Percentiles rank a stretch among this genome's conserved stretches.
Evolutionary conservation across 2,113 vertebrate species (phyloP).

Genomic region (Excalfactoria chinensis): DNA sequence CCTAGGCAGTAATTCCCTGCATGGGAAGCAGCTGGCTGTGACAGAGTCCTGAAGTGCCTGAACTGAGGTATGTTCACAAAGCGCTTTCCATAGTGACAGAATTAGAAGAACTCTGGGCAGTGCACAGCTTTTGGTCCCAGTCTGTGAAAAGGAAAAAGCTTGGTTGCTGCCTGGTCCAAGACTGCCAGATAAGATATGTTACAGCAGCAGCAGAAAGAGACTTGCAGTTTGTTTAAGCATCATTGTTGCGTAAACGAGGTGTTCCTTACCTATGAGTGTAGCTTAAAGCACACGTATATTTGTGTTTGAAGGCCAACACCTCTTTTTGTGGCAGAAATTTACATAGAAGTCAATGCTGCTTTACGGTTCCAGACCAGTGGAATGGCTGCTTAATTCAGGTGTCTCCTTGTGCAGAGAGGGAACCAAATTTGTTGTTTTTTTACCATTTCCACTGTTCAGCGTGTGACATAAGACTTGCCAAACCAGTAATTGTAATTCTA

Average conservation of each 20-base stretch:
- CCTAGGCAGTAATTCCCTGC: accelerated
- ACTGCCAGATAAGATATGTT: no score
- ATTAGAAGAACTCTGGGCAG: no score
- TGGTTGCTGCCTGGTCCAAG: no score
- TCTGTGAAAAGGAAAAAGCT: background rate
- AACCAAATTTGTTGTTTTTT: background rate
- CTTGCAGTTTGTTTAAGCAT: background rate
- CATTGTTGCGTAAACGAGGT: background rate
- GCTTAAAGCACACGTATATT: accelerated
- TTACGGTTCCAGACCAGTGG: accelerated
- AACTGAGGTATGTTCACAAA: background rate
- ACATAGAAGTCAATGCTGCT: background rate
- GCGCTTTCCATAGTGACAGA: accelerated
- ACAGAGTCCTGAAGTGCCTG: accelerated
- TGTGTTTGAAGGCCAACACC: background rate
- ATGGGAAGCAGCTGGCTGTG: accelerated
- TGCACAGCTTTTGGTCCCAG: accelerated
- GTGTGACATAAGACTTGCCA: background rate
- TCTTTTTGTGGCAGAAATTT: background rate
- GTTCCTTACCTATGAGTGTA: no score
- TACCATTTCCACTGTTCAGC: background rate
- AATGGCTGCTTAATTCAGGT: background rate
- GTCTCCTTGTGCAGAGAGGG: background rate
- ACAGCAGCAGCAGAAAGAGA: no score
- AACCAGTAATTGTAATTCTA: background rate